These are phyloP conservation scores for Leptinotarsa haldemani DNA, from an alignment of 2,888 invertebrate species.

Conservation along the genomic window DNA sequence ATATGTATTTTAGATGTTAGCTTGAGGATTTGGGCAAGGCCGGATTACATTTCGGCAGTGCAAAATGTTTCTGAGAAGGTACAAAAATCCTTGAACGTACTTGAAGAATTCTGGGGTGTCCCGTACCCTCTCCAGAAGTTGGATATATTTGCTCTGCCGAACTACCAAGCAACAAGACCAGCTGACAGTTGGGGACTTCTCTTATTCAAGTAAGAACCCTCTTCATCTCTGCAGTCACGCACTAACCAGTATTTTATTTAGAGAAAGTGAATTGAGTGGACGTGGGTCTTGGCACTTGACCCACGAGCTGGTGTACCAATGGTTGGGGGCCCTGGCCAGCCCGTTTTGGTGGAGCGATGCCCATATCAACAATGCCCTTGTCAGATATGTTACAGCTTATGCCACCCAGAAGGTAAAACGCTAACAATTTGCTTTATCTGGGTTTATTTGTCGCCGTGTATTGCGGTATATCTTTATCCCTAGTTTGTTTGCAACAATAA, in stretches of 20 bases:
- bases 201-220: constrained; percentile 74
- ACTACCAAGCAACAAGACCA: constrained; percentile 77
- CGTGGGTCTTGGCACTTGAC: constrained; percentile 75
- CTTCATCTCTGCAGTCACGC: neutral
- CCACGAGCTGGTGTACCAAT: constrained; percentile 82
- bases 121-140: constrained; percentile 76
- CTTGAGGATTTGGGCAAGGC: constrained; percentile 74
- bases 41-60: constrained; percentile 72
- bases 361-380: constrained; percentile 81
- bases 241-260: constrained; percentile 59
- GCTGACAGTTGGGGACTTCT: constrained; percentile 85
- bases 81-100: constrained; percentile 69
- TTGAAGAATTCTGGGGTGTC: constrained; percentile 75
- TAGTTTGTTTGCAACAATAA: no score
- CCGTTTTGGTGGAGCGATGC: constrained; percentile 84
- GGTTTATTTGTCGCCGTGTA: no score
- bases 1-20: constrained; percentile 59
- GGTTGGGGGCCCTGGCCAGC: constrained; percentile 81
- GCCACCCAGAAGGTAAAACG: constrained; percentile 74
- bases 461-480: no score
- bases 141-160: constrained; percentile 80
- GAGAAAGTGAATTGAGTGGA: constrained; percentile 79
- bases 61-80: constrained; percentile 72
- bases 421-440: no score
- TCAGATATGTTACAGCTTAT: constrained; percentile 80